Evolutionary conservation across 2,113 vertebrate genomes (phyloP), one percentile per base, ranked within the genome.

Genomic region (Bubo bubo): DNA sequence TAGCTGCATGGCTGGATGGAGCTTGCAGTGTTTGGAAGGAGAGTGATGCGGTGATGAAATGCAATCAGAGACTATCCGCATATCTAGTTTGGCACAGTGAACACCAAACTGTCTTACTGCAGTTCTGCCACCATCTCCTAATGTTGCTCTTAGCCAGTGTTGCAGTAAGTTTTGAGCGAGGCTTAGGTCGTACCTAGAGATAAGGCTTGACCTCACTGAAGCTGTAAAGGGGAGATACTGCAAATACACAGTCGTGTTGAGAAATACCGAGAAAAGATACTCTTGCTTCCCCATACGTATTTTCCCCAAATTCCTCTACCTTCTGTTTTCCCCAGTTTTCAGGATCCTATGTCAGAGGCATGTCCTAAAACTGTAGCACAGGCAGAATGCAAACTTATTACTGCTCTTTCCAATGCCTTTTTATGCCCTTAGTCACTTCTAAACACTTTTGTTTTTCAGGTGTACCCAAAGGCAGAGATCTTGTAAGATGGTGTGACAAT

Each of bases 301-400:
- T 74, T 88, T 28, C 35, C 24, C 15, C 5, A 52, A 32, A 81
- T 56, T 49, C 34, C 3, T 62, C 43, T 66, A 12, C 12, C 4
- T 68, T 43, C 21, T 86, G 8, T 62, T 60, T 76, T 59, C 5
- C 8, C 4, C 23, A 19, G 6, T 30, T 86, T 67, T 82, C 19
- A 37, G 43, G 12, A 8, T 52, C 8, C 24, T 73, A 3, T 47
- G 9, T n/a, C 14, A 43, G 19, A 79, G 4, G 20, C 0, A 0
- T 8, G 8, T 43, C 16, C 14, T 64, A 37, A 64, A 80, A 39
- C 34, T 47, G 24, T 39, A 85, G 47, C 45, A 71, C 19, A 62
- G 14, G 32, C 24, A 79, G 16, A 70, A 59, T 24, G 7, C 18
- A 74, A 41, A 35, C 64, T 77, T 59, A 5, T 47, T 84, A 10